Evolutionary conservation across 2,888 invertebrate species (phyloP), one percentile per base, ranked within the genome.

Genomic region (Hydropsyche betteni): DNA sequence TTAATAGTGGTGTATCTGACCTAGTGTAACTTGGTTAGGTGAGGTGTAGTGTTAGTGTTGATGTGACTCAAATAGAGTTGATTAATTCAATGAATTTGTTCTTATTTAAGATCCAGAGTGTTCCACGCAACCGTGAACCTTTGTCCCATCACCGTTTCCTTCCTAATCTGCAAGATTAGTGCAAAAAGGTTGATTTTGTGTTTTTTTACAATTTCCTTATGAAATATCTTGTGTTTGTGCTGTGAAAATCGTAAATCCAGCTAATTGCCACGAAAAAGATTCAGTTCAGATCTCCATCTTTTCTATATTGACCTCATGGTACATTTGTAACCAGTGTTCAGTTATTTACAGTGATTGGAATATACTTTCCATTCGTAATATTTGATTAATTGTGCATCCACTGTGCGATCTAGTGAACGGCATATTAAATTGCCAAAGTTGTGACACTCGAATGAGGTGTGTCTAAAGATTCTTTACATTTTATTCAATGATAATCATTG

Each of bases 21-120:
- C 14, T 51, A 53, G 68, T 74, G 68, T 69, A 34, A 68, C 34
- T 53, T 50, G 33, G 50, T 69, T 85, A 86, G 85, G 86, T 86
- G 85, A 85, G 84, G 87, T 87, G 87, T 87, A 85, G 86, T 87
- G 87, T 85, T 83, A 83, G 84, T 87, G 86, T 84, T 53, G 53
- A 53, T 70, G 70, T 53, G 70, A 86, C 84, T 81, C 81, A 84
- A 86, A 87, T 87, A 87, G 86, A 87, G 83, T 84, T 69, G 84
- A 86, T 84, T 83, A 83, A 61, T 50, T 44, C 50, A 50, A 50
- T 69, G 24, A 38, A 16, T 68, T 71, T 75, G 78, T 78, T 75
- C n/a, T 77, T 75, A 77, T 77, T 77, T 77, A 70, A 70, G n/a
- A 70, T 70, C 70, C 70, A 24, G 69, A 69, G 70, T 70, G 70